These are phyloP conservation scores for Cyrtodaria siliqua DNA, from an alignment of 2,888 invertebrate genomes.

Conservation along the genomic window DNA sequence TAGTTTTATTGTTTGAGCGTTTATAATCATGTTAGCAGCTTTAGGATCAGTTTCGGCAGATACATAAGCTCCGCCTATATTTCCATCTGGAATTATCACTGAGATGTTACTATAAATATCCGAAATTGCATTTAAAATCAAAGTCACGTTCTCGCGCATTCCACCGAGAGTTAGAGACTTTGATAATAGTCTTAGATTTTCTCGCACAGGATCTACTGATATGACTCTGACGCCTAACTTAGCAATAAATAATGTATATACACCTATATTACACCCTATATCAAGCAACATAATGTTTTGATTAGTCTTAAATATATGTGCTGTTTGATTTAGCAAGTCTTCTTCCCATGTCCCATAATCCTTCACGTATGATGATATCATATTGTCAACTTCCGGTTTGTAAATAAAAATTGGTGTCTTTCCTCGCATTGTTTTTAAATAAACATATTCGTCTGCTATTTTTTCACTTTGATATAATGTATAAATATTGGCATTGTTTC, in stretches of 20 bases:
- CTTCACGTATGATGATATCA: constrained; percentile 67
- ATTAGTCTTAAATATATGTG: constrained; percentile 38
- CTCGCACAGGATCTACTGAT: constrained; percentile 62
- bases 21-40: background rate
- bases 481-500: too few species aligned
- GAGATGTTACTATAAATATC: constrained; percentile 57
- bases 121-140: constrained; percentile 72
- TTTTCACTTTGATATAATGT: background rate
- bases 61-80: constrained; percentile 70
- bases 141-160: constrained; percentile 55
- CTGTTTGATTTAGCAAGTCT: constrained; percentile 64
- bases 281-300: constrained; percentile 62
- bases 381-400: constrained; percentile 54
- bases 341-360: constrained; percentile 72
- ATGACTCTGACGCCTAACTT: constrained; percentile 65
- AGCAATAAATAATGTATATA: constrained; percentile 66
- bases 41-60: constrained; percentile 2
- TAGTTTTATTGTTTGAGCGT: constrained; percentile 66
- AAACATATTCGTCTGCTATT: background rate
- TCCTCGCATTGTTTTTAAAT: constrained; percentile 57
- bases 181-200: constrained; percentile 58
- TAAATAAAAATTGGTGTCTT: constrained; percentile 66
- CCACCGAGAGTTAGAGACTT: constrained; percentile 53
- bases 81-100: constrained; percentile 58
- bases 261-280: constrained; percentile 73